Evolutionary conservation across 2,888 invertebrate genomes (phyloP), one percentile per base, ranked within the genome.

Genomic region (Auanema freiburgensis): DNA sequence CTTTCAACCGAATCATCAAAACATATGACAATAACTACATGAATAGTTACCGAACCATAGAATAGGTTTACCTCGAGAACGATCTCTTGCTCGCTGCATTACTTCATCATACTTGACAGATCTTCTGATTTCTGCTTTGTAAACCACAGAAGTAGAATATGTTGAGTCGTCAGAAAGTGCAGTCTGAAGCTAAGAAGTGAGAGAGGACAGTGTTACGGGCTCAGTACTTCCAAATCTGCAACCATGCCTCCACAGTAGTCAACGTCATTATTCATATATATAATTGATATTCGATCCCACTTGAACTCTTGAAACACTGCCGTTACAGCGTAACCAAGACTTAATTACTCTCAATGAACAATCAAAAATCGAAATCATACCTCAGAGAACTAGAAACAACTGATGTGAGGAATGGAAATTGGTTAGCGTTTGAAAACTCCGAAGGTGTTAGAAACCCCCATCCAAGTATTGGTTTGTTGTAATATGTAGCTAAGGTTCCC

Each of bases 21-120:
- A 54, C 74, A 74, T 3, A 69, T 18, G 4, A 74, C 23, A 10
- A 74, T 55, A 44, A 74, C 72, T 71, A 72, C 43, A 46, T 33
- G 33, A 33, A 3, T 5, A 33, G 8, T 33, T 33, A 5, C 33
- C 8, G 33, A 33, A 8, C 8, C 4, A n/a, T n/a, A n/a, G n/a
- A n/a, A n/a, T 14, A 14, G 11, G 43, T 43, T 43, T 43, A 60
- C 60, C 51, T 60, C 60, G 42, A 3, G 60, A 54, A 18, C 60
- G 54, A 12, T 16, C 18, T 25, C 55, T 53, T 1, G 54, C 54
- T 0, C 23, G 8, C 23, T 24, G 53, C 6, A 60, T 10, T 6
- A 60, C 21, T 14, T 14, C 23, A 12, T 21, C 55, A 16, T 60
- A 60, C n/a, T 54, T 21, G 4, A 33, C 33, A 8, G 33, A 33